Conservation (phyloP, 1,140 invertebrate genomes). For the Doryteuthis pealeii region DNA sequence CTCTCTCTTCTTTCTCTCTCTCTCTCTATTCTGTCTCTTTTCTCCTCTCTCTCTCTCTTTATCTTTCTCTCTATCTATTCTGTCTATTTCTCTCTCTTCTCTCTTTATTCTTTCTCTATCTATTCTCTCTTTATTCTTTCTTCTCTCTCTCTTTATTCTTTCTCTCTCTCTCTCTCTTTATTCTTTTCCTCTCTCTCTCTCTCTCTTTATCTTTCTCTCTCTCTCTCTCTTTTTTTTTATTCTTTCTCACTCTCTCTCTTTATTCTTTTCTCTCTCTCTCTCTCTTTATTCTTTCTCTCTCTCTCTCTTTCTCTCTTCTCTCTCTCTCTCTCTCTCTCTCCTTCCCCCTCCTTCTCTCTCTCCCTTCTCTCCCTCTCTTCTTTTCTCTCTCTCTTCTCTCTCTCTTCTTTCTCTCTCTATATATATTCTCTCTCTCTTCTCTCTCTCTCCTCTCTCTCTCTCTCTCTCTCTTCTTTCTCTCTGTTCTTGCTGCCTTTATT, state of each 20-base stretch:
- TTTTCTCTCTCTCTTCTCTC: background rate
- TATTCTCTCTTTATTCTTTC: background rate
- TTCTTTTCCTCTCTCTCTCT: background rate
- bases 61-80: background rate
- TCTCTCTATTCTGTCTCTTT: no score
- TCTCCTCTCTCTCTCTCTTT: no score
- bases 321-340: no score
- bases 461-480: background rate
- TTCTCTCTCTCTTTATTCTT: background rate
- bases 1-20: no score
- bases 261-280: background rate
- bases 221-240: no score
- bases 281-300: no score
- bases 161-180: background rate
- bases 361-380: background rate
- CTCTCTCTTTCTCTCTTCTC: background rate
- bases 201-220: background rate
- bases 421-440: background rate
- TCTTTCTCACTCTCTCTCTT: background rate
- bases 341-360: background rate
- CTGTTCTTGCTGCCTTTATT: no score
- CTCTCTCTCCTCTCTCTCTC: background rate
- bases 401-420: no score
- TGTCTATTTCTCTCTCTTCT: constrained; percentile 8
- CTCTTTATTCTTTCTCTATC: constrained; percentile 1